These are phyloP conservation scores for Spicauda simplicius DNA, from an alignment of 2,888 invertebrate species.

Conservation along the genomic window DNA sequence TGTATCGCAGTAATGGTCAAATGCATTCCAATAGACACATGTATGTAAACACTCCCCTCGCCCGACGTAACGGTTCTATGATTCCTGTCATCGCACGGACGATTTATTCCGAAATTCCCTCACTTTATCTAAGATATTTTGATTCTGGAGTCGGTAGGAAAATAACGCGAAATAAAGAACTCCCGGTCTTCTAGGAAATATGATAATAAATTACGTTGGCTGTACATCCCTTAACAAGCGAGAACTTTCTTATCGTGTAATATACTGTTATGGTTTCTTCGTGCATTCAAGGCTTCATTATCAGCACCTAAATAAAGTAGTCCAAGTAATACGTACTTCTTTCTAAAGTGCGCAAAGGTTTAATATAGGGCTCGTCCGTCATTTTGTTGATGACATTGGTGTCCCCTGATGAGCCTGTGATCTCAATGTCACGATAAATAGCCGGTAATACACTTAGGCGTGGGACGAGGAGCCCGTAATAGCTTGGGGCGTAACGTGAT, in stretches of 20 bases:
- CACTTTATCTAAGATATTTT: conserved; percentile 40
- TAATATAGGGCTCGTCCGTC: conserved; percentile 53
- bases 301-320: conserved; percentile 1
- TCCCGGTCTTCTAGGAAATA: conserved; percentile 30
- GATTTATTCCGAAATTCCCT: conserved; percentile 44
- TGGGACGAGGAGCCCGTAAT: conserved; percentile 65
- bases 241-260: conserved; percentile 33
- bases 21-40: conserved; percentile 43
- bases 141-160: conserved; percentile 27
- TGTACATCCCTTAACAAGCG: conserved; percentile 33
- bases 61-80: conserved; percentile 45
- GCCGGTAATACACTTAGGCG: conserved; percentile 73
- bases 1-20: conserved; percentile 26
- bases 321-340: not conserved
- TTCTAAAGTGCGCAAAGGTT: conserved; percentile 16
- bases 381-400: conserved; percentile 54
- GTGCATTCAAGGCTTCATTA: conserved; percentile 26
- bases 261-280: conserved; percentile 34
- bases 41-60: conserved; percentile 44
- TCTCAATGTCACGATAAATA: conserved; percentile 75
- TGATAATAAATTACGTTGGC: conserved; percentile 34
- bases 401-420: conserved; percentile 58
- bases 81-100: conserved; percentile 49
- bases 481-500: conserved; percentile 74
- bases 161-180: conserved; percentile 31